Base-by-base conservation (phyloP, 2,888 invertebrate genomes). In the Furcula furcula region DNA sequence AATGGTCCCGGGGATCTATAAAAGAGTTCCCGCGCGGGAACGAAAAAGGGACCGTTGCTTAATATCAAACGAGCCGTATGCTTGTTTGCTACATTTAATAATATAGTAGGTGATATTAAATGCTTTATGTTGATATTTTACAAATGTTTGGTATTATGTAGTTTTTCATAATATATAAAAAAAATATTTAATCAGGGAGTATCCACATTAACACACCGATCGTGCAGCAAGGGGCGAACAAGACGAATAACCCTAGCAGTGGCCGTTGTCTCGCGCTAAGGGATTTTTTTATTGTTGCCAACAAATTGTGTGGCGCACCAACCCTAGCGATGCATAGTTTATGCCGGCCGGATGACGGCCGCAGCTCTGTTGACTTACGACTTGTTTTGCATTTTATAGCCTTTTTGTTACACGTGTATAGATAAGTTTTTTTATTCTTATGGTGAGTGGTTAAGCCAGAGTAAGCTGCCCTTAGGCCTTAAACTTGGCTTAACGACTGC, bases 281-380 rank as follows among this genome's bases (percentile, higher is more conserved):
- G 87, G 86, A 82, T 86, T 86, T 85, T n/a, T 87, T 87, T 87
- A 87, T 88, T 87, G 87, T 88, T 81, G 75, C 72, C 71, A 73
- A 59, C 85, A 82, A 87, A 87, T 78, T 84, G 82, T 81, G 70
- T 71, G 65, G 69, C 26, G 55, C 61, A 64, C 57, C 73, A 65
- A 71, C 80, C 83, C 80, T 72, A 65, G 38, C 60, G 57, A 58
- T 84, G 82, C 84, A 87, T 87, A 79, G 69, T 80, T 85, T 67
- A 87, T 86, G 73, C 45, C 46, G 40, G 55, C 59, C 60, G 57
- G 60, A 65, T 70, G 70, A 69, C 54, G 60, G 48, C 31, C 19
- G 19, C 15, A 9, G 15, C n/a, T n/a, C n/a, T 13, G 34, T 37
- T 18, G 33, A 40, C 39, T 29, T 31, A 31, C 31, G 32, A 36